Evolutionary conservation across 2,888 invertebrate genomes (phyloP).

Genomic region (Clunio marinus): DNA sequence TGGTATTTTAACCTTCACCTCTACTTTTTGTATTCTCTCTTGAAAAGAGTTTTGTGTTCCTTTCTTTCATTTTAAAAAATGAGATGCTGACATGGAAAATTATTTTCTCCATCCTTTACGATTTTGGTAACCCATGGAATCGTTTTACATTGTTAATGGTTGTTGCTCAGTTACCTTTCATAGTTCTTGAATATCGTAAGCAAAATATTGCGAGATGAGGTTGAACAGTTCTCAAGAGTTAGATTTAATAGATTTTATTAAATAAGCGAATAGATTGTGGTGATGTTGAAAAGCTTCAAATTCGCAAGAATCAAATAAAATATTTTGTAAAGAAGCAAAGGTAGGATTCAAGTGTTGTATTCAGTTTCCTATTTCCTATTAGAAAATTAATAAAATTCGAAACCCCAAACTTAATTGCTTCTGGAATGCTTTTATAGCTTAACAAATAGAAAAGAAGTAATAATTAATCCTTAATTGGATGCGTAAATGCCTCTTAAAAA

Average conservation of each 20-base stretch:
- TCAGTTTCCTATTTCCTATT: too few relatives aligned
- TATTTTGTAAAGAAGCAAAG: too few relatives aligned
- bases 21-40: neutral
- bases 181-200: neutral
- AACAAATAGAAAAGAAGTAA: constrained; percentile 3
- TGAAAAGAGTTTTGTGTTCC: neutral
- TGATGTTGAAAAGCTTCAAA: neutral
- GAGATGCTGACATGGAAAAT: neutral
- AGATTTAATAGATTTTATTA: neutral
- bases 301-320: neutral
- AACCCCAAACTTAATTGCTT: neutral
- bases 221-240: neutral
- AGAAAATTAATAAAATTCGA: neutral
- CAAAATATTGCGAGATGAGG: neutral
- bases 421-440: constrained; percentile 2
- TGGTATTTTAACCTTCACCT: constrained; percentile 6
- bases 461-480: constrained; percentile 39
- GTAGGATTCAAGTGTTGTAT: too few relatives aligned
- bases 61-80: neutral
- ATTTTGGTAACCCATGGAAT: constrained; percentile 19
- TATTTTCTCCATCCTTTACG: neutral
- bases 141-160: constrained; percentile 38
- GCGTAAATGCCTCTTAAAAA: constrained; percentile 24
- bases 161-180: constrained; percentile 32
- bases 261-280: too few relatives aligned